A percentile compares a stretch with the other conserved stretches of the same genome.
Evolutionary conservation across 53 echinoderm and acorn worm species (phyloP).

Genomic region (Arbacia lixula): DNA sequence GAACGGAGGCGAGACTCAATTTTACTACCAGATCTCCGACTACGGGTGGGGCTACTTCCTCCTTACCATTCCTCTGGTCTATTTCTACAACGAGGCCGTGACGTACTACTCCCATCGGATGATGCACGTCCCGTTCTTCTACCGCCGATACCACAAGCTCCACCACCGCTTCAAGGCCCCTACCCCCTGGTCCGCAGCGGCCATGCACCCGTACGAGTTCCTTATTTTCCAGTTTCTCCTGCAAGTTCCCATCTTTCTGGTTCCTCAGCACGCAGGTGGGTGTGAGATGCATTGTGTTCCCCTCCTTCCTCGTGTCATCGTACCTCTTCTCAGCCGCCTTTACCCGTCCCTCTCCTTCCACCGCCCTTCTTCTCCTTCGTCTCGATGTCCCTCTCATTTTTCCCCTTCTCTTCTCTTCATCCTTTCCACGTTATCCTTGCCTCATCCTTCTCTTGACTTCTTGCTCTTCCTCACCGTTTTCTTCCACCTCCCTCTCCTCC

Average conservation of each 20-base stretch:
- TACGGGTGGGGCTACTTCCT: constrained; percentile 47
- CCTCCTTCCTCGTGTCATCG: neutral
- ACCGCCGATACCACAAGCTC: constrained; percentile 32
- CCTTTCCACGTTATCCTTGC: neutral
- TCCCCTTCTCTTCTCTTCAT: neutral
- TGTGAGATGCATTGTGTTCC: neutral
- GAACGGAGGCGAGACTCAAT: constrained; percentile 42
- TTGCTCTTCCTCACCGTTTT: neutral
- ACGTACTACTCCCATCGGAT: constrained; percentile 16
- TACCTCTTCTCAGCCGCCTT: neutral
- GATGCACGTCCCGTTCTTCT: constrained; percentile 34
- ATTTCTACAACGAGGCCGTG: constrained; percentile 33
- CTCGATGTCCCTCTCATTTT: neutral
- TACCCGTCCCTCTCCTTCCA: neutral
- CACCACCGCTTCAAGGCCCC: constrained; percentile 46
- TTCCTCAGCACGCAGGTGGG: constrained; percentile 43
- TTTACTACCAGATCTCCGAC: constrained; percentile 55
- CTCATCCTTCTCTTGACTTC: neutral
- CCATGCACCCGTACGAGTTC: constrained; percentile 54
- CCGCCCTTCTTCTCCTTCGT: neutral
- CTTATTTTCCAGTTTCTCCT: constrained; percentile 25
- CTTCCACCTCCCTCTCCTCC: neutral
- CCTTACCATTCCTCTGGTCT: constrained; percentile 10
- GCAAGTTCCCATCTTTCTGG: constrained; percentile 27
- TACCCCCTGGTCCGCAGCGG: constrained; percentile 25